These are phyloP conservation scores for Verasper variegatus DNA, from an alignment of 2,113 vertebrate species.

Conservation along the genomic window DNA sequence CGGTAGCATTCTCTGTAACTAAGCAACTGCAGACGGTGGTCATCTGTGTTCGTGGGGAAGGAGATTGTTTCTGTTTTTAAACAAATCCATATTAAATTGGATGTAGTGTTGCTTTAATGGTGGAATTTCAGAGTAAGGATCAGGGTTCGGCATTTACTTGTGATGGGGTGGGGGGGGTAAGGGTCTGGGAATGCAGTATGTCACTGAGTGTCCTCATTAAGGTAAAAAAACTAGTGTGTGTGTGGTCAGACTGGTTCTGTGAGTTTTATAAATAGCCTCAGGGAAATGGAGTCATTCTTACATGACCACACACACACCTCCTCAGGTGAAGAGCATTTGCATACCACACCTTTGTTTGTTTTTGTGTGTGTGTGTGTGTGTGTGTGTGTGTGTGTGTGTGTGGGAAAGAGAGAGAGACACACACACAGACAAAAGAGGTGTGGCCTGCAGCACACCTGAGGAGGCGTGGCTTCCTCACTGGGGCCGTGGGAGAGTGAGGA, in stretches of 20 bases:
- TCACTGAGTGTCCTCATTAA: neutral
- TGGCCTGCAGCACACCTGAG: slow-evolving; percentile 52
- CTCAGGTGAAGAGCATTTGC: slow-evolving; percentile 5
- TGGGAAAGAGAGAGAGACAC: neutral
- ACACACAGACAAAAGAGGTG: slow-evolving; percentile 11
- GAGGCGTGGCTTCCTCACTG: slow-evolving; percentile 50
- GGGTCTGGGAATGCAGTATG: neutral
- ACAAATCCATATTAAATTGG: too few relatives aligned
- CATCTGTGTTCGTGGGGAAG: too few relatives aligned
- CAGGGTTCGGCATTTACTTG: too few relatives aligned
- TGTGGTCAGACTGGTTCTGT: slow-evolving; percentile 51
- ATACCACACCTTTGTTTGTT: slow-evolving; percentile 12
- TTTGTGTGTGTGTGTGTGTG: neutral
- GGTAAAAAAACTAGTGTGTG: neutral
- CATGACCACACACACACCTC: slow-evolving; percentile 17
- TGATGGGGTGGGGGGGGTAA: too few relatives aligned
- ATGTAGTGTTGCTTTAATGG: too few relatives aligned
- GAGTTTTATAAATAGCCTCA: slow-evolving; percentile 61
- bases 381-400: slow-evolving; percentile 3
- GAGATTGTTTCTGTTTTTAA: too few relatives aligned
- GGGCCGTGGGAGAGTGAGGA: slow-evolving; percentile 56
- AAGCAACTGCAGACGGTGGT: too few relatives aligned
- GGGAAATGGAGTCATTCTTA: slow-evolving; percentile 47
- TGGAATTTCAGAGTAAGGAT: too few relatives aligned
- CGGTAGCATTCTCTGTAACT: too few relatives aligned